phyloP scores from a whole-genome alignment of 2,113 vertebrate genomes.

The Zosterops hypoxanthus region DNA sequence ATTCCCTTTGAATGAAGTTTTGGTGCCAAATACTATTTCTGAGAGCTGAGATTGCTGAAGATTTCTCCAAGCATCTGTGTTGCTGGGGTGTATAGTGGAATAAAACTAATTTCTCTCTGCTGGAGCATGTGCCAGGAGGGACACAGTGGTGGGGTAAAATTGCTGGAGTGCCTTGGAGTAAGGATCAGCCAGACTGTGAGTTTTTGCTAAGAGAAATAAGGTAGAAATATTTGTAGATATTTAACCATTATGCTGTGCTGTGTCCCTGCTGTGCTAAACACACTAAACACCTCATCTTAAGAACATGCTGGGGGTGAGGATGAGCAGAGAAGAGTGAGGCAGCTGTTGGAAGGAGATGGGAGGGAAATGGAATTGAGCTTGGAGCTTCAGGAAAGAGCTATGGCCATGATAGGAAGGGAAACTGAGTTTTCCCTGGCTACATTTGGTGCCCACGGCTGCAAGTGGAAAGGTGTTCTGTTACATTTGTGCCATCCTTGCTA shows the following conservation, averaged over 20 bases:
- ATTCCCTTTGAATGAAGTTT: not conserved
- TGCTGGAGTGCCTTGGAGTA: rapidly evolving
- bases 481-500: not conserved
- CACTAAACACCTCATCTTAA: not conserved
- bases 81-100: not conserved
- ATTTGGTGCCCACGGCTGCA: not conserved
- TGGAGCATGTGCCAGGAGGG: not conserved
- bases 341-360: not conserved
- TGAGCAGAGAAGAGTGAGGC: not conserved
- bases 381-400: not conserved
- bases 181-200: not conserved
- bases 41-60: not conserved
- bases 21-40: not conserved
- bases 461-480: not conserved
- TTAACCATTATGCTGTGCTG: not conserved
- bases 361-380: not conserved
- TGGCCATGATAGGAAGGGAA: not conserved
- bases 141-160: not conserved
- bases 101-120: not conserved
- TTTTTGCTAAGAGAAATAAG: not conserved
- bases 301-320: not conserved
- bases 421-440: not conserved
- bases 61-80: not conserved
- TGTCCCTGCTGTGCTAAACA: not conserved
- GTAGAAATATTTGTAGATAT: not conserved